Percentiles rank a stretch among this genome's conserved stretches.
These are phyloP conservation scores for Myzus persicae DNA, from an alignment of 1,140 invertebrate genomes.

Conservation along the genomic window DNA sequence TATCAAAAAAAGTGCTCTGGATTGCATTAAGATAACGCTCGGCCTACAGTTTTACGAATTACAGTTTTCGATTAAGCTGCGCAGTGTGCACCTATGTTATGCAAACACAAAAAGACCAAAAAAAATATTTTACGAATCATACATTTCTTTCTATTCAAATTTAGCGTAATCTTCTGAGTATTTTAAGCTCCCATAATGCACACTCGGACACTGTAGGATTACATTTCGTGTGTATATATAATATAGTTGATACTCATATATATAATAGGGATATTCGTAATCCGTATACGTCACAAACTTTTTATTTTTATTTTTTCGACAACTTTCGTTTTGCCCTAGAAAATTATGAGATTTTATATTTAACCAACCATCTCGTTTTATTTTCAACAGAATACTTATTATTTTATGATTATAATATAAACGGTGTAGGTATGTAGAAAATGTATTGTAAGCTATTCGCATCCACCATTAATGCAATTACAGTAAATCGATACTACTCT, in stretches of 20 bases:
- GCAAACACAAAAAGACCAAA: neutral
- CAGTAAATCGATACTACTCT: neutral
- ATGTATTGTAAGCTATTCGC: neutral
- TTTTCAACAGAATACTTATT: neutral
- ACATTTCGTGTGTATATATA: neutral
- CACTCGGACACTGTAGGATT: slow-evolving; percentile 1
- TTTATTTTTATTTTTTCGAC: slow-evolving; percentile 14
- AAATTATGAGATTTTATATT: neutral
- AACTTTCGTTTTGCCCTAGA: neutral
- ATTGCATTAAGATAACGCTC: neutral
- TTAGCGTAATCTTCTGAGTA: neutral
- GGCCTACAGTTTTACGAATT: neutral
- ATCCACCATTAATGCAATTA: neutral
- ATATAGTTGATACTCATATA: neutral
- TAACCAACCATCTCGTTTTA: neutral
- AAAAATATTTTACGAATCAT: slow-evolving; percentile 9
- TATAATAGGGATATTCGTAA: neutral
- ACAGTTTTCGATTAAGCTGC: neutral
- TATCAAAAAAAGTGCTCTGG: neutral
- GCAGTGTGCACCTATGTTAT: neutral
- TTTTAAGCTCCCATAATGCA: slow-evolving; percentile 5
- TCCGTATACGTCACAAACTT: neutral
- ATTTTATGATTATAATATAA: neutral
- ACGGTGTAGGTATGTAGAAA: neutral
- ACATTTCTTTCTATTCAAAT: neutral